phyloP scores from a whole-genome alignment of 2,113 vertebrate genomes.

The Nematolebias whitei region DNA sequence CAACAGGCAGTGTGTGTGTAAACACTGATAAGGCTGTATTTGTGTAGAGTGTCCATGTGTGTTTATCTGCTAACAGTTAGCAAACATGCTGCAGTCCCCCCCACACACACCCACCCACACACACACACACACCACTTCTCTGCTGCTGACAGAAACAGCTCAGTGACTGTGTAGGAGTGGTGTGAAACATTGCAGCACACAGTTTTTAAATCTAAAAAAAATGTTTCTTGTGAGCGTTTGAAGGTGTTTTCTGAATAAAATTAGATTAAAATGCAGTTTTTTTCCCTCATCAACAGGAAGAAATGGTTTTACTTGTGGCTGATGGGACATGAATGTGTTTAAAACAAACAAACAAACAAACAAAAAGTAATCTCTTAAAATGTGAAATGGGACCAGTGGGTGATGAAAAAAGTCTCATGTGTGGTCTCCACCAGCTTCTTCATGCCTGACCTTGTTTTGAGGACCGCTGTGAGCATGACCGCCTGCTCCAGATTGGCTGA shows the following conservation, averaged over 20 bases:
- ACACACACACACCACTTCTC: slow-evolving; percentile 13
- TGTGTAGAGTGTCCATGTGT: slow-evolving; percentile 39
- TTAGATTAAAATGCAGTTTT: slow-evolving; percentile 17
- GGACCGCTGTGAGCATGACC: slow-evolving; percentile 50
- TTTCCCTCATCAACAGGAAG: slow-evolving; percentile 28
- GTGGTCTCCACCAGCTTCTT: slow-evolving; percentile 49
- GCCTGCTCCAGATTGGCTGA: slow-evolving; percentile 45
- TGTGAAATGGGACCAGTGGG: slow-evolving; percentile 33
- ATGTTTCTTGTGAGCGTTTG: slow-evolving; percentile 23
- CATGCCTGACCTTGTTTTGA: slow-evolving; percentile 63
- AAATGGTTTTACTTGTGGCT: not conserved
- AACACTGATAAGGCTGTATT: slow-evolving; percentile 74
- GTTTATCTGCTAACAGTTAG: slow-evolving; percentile 52
- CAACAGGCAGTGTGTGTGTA: slow-evolving; percentile 65
- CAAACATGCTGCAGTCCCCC: slow-evolving; percentile 60
- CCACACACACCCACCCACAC: too few species aligned
- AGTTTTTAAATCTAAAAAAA: slow-evolving; percentile 41
- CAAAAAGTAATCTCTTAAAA: too few species aligned
- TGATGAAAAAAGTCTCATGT: slow-evolving; percentile 51
- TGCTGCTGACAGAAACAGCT: slow-evolving; percentile 51
- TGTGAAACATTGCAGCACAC: slow-evolving; percentile 27
- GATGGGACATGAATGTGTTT: slow-evolving; percentile 21
- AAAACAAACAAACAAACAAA: slow-evolving; percentile 13
- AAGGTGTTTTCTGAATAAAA: slow-evolving; percentile 31
- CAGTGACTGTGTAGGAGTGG: slow-evolving; percentile 58